Base-by-base conservation (phyloP, 2,797 vertebrate species). In the Uromys caudimaculatus region DNA sequence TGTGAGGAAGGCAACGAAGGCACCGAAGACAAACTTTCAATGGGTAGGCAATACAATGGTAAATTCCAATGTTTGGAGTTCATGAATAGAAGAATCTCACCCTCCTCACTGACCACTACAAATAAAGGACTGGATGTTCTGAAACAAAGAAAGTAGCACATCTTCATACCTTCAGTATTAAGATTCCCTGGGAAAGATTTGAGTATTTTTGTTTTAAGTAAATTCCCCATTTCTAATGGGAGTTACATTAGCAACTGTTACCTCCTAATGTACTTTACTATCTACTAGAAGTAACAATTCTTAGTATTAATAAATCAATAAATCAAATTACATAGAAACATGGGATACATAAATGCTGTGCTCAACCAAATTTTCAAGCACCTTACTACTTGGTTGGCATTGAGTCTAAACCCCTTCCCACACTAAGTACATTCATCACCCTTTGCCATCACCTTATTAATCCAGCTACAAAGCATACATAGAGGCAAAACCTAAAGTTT, bases 351-450 rank as follows among this genome's bases (percentile, higher is more conserved):
- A 85, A 3, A 87, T 14, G 64, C 17, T 78, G 24, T 89, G 78
- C 84, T 89, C 79, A 81, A 92, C 60, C 86, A 56, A 89, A 89
- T 27, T 27, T 95, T 94, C 8, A 83, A 76, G 41, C 19, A 89
- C 44, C 69, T 95, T 76, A 91, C 47, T 84, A 23, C 27, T 73
- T 90, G 71, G 6, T 27, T 91, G 89, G 71, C n/a, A 94, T 24
- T 41, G 32, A 82, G 27, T 62, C 50, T 11, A n/a, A 88, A 95
- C 58, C 52, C 35, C 23, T 12, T 12, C 62, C 75, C 73, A 62
- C 71, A 78, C 58, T 78, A 73, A 60, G 69, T 32, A 47, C 3
- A 56, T n/a, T 58, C 35, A 62, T 2, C 78, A 69, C 27, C 41
- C 44, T 90, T 88, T 83, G 90, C 35, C 78, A 77, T 27, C 82